Conservation (phyloP, 2,888 invertebrate genomes). For the Drosophila paranaensis region DNA sequence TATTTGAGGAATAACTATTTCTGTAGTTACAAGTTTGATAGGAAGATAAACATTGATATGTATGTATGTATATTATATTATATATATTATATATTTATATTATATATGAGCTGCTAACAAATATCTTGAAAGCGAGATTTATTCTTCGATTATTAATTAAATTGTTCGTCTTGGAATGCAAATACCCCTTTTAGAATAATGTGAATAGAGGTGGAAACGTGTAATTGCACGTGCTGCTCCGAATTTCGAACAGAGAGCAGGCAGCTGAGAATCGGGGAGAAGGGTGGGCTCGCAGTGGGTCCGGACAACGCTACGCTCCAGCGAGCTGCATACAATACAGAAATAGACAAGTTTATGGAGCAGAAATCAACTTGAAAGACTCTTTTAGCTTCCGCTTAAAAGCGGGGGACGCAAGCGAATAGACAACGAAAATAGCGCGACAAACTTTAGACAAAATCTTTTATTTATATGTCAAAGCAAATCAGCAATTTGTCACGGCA, state of each 20-base stretch:
- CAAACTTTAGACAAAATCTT: slow-evolving; percentile 53
- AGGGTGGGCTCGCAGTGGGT: slow-evolving; percentile 16
- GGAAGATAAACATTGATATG: not conserved
- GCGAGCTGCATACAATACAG: slow-evolving; percentile 61
- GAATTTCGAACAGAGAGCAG: slow-evolving; percentile 38
- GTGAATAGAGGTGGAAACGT: slow-evolving; percentile 50
- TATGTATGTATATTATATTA: no score
- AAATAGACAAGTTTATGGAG: slow-evolving; percentile 79
- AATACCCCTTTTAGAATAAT: not conserved
- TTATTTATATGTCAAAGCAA: slow-evolving; percentile 71
- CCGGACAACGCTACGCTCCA: slow-evolving; percentile 56
- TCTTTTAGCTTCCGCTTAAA: slow-evolving; percentile 76
- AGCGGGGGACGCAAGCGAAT: slow-evolving; percentile 12
- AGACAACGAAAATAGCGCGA: slow-evolving; percentile 35
- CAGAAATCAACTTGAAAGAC: slow-evolving; percentile 78
- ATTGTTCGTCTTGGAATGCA: not conserved
- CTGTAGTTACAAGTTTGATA: not conserved
- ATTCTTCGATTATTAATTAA: not conserved
- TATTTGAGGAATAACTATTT: no score
- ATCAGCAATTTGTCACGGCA: slow-evolving; percentile 76
- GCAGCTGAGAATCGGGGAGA: slow-evolving; percentile 26
- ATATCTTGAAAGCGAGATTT: not conserved
- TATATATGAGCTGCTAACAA: not conserved
- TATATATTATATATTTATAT: no score
- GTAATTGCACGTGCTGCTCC: slow-evolving; percentile 79